A percentile compares a stretch with the other conserved stretches of the same genome.
These are phyloP conservation scores for Condylura cristata DNA, from an alignment of 2,113 vertebrate genomes.

Conservation along the genomic window DNA sequence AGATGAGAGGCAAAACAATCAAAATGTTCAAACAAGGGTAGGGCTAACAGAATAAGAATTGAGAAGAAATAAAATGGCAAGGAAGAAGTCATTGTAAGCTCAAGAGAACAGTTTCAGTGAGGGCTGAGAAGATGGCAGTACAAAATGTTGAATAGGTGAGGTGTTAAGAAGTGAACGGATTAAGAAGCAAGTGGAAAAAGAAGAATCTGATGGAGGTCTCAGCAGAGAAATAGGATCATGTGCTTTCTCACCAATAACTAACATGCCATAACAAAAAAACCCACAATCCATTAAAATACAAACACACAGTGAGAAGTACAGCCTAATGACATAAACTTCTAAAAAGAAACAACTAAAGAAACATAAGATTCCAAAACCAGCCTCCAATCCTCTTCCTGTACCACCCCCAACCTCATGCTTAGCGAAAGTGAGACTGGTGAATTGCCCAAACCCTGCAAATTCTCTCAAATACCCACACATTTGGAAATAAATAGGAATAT, in stretches of 20 bases:
- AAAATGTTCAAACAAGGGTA: background rate
- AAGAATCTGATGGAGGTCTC: background rate
- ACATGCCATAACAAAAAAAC: background rate
- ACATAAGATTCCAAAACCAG: background rate
- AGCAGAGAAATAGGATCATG: background rate
- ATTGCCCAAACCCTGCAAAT: background rate
- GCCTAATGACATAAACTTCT: background rate
- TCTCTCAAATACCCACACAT: slow-evolving; percentile 19
- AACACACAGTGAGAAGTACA: background rate
- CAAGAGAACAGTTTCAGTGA: background rate
- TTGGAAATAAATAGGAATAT: background rate
- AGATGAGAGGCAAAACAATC: background rate
- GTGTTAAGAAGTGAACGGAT: background rate
- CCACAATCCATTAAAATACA: background rate
- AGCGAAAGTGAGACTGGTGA: background rate
- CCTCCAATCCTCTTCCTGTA: background rate
- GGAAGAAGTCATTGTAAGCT: background rate
- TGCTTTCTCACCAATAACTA: background rate
- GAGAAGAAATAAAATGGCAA: background rate
- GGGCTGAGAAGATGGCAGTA: background rate
- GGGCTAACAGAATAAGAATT: background rate
- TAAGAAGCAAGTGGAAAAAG: background rate
- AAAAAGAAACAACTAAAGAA: background rate
- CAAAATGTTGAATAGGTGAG: background rate
- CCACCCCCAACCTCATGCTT: background rate